Conservation (phyloP, 1,140 invertebrate species). For the Chironomus tepperi region DNA sequence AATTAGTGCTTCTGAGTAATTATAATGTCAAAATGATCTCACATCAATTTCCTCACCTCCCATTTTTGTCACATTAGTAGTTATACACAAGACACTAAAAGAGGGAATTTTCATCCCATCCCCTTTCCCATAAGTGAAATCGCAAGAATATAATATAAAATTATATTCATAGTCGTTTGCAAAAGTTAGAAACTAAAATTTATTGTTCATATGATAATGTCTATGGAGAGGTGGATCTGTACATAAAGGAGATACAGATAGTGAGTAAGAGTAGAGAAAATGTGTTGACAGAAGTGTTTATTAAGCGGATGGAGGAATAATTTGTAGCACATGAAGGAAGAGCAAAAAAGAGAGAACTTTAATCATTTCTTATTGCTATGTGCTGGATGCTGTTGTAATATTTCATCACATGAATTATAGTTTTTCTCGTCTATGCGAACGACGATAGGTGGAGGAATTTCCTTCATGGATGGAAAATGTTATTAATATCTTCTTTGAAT, state of each 20-base stretch:
- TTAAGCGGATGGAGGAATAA: slow-evolving; percentile 10
- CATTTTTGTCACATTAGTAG: neutral
- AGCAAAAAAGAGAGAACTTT: neutral
- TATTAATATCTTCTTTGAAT: too few species aligned
- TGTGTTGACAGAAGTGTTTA: slow-evolving; percentile 21
- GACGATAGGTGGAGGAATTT: too few species aligned
- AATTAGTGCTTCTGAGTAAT: neutral
- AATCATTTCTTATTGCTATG: neutral
- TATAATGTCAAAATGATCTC: neutral
- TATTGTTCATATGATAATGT: slow-evolving; percentile 19
- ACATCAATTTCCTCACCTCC: neutral
- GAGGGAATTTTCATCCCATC: too few species aligned
- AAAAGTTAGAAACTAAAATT: slow-evolving; percentile 3
- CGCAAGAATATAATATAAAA: too few species aligned
- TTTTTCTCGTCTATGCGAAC: neutral
- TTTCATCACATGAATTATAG: slow-evolving; percentile 16
- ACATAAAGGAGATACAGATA: too few species aligned
- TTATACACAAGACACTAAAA: neutral
- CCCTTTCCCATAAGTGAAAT: too few species aligned
- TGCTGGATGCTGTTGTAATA: slow-evolving; percentile 4
- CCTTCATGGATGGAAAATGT: too few species aligned
- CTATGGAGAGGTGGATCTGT: neutral
- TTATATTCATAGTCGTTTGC: neutral
- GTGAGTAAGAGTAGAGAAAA: neutral
- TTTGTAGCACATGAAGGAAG: neutral